Conservation (phyloP, 1,140 invertebrate genomes). For the Cherax quadricarinatus region DNA sequence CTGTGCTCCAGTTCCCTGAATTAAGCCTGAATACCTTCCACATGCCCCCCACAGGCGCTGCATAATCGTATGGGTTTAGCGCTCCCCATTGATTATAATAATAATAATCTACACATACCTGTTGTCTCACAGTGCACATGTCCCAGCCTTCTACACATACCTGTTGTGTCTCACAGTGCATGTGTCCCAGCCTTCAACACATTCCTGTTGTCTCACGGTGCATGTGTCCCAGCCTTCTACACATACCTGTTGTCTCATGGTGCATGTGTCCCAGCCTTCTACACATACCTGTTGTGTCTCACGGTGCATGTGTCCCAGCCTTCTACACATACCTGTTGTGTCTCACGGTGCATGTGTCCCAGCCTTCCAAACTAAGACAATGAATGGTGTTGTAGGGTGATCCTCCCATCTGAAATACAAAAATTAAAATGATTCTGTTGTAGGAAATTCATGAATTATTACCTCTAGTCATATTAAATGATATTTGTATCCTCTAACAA, state of each 20-base stretch:
- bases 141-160: slow-evolving; percentile 79
- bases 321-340: slow-evolving; percentile 84
- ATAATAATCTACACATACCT: slow-evolving; percentile 85
- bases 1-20: no score
- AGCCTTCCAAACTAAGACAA: slow-evolving; percentile 86
- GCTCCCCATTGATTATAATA: no score
- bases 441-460: not conserved
- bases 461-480: not conserved
- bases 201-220: no score
- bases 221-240: no score
- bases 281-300: slow-evolving; percentile 84
- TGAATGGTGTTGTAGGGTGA: slow-evolving; percentile 95
- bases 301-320: slow-evolving; percentile 75
- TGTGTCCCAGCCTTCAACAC: no score
- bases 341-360: slow-evolving; percentile 84
- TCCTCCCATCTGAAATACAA: slow-evolving; percentile 81
- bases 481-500: no score
- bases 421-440: not conserved
- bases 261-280: no score
- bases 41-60: no score
- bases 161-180: slow-evolving; percentile 83
- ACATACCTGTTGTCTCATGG: no score
- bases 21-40: no score
- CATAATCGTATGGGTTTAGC: no score
- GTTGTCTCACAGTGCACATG: slow-evolving; percentile 80